Conservation (phyloP, 2,888 invertebrate species). For the Atrina japonica region DNA sequence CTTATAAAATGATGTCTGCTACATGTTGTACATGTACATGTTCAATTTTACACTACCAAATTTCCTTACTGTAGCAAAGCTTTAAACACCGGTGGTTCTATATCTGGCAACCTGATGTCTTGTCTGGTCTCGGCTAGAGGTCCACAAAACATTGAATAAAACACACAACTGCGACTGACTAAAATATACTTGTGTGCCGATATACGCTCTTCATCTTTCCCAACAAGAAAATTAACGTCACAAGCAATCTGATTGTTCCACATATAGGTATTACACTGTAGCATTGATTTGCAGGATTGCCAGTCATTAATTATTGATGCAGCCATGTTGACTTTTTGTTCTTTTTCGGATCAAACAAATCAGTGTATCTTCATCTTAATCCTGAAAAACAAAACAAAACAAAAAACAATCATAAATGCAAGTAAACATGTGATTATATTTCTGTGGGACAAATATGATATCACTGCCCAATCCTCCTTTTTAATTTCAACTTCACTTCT, state of each 20-base stretch:
- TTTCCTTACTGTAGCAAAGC: constrained; percentile 52
- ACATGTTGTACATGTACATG: too few relatives aligned
- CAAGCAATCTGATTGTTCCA: constrained; percentile 48
- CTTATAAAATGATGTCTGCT: not conserved
- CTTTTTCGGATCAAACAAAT: not conserved
- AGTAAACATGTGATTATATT: too few relatives aligned
- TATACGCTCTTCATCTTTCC: constrained; percentile 43
- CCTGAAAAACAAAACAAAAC: too few relatives aligned
- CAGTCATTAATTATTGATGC: constrained; percentile 48
- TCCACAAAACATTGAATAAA: constrained; percentile 60
- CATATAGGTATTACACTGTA: constrained; percentile 57
- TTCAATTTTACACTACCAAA: too few relatives aligned
- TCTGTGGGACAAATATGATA: too few relatives aligned
- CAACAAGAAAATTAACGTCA: constrained; percentile 58
- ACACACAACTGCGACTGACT: constrained; percentile 59
- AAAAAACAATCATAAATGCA: too few relatives aligned
- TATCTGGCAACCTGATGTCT: constrained; percentile 53
- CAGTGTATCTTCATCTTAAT: constrained; percentile 3
- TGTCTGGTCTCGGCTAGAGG: constrained; percentile 48
- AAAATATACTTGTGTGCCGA: constrained; percentile 57
- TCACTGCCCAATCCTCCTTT: too few relatives aligned
- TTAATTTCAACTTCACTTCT: too few relatives aligned
- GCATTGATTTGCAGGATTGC: constrained; percentile 48
- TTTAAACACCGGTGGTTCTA: constrained; percentile 55
- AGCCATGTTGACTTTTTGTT: constrained; percentile 4